Percentiles rank a stretch among this genome's conserved stretches.
phyloP scores from a whole-genome alignment of 2,797 vertebrate genomes.

The Loriculus beryllinus region DNA sequence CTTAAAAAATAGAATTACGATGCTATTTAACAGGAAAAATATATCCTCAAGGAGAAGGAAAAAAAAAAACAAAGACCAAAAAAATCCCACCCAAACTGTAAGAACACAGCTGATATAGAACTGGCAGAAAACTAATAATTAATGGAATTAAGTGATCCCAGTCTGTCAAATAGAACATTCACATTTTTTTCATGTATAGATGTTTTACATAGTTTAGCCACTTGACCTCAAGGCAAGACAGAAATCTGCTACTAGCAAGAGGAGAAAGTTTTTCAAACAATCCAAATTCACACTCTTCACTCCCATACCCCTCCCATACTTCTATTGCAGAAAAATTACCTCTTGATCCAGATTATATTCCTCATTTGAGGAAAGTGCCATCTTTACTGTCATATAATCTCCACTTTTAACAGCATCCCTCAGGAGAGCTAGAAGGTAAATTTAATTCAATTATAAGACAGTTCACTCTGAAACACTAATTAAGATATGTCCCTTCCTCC shows the following conservation, averaged over 20 bases:
- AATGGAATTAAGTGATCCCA: neutral
- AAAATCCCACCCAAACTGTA: neutral
- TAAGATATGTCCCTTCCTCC: neutral
- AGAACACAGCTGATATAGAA: neutral
- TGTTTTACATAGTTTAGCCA: neutral
- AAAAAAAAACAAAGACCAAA: neutral
- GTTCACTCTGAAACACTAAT: neutral
- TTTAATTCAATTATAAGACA: neutral
- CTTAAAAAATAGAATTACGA: neutral
- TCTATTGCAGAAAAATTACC: conserved; percentile 71
- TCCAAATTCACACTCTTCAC: neutral
- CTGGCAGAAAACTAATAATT: neutral
- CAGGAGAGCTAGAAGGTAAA: conserved; percentile 79
- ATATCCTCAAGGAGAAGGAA: neutral
- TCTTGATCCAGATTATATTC: conserved; percentile 96
- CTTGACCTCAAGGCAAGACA: neutral
- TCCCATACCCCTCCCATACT: neutral
- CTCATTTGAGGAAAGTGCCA: conserved; percentile 91
- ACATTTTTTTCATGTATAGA: neutral
- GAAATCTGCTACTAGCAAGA: neutral
- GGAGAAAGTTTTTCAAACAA: neutral
- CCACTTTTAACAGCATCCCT: conserved; percentile 96
- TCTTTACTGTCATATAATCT: conserved; percentile 92
- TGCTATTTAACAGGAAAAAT: neutral
- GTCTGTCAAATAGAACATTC: neutral